A percentile compares a stretch with the other conserved stretches of the same genome.
Evolutionary conservation across 2,797 vertebrate species (phyloP).

Genomic region (Valencia hispanica): DNA sequence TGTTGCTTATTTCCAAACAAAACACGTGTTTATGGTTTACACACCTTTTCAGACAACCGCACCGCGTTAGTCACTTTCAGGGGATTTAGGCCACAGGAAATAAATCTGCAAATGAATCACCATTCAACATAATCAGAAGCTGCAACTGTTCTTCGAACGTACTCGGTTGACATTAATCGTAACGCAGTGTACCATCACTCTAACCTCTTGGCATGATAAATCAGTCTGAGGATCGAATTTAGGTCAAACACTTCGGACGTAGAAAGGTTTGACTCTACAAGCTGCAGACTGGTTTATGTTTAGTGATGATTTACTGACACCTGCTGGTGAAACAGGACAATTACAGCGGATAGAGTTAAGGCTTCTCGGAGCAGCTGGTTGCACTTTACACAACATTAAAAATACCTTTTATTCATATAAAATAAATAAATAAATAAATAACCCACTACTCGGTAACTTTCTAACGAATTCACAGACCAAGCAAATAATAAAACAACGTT

Average conservation of each 20-base stretch:
- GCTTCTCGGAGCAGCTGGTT: neutral
- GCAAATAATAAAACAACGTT: neutral
- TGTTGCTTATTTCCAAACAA: neutral
- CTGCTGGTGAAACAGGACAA: constrained; percentile 50
- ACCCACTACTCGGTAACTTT: neutral
- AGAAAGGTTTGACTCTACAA: neutral
- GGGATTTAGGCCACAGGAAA: neutral
- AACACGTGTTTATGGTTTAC: neutral
- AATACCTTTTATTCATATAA: neutral
- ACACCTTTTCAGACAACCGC: neutral
- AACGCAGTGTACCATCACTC: neutral
- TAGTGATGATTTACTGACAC: constrained; percentile 57
- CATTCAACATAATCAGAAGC: neutral
- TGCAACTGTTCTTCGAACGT: neutral
- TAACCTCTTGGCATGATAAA: neutral
- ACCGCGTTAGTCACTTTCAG: neutral
- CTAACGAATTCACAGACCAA: neutral
- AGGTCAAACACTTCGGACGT: neutral
- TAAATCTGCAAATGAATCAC: neutral
- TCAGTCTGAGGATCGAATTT: neutral
- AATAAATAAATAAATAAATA: neutral
- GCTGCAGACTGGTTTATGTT: neutral
- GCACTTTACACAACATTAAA: neutral
- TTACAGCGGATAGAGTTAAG: neutral
- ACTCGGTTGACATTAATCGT: neutral